Conservation (phyloP, 2,113 vertebrate species). For the Oryzias javanicus region DNA sequence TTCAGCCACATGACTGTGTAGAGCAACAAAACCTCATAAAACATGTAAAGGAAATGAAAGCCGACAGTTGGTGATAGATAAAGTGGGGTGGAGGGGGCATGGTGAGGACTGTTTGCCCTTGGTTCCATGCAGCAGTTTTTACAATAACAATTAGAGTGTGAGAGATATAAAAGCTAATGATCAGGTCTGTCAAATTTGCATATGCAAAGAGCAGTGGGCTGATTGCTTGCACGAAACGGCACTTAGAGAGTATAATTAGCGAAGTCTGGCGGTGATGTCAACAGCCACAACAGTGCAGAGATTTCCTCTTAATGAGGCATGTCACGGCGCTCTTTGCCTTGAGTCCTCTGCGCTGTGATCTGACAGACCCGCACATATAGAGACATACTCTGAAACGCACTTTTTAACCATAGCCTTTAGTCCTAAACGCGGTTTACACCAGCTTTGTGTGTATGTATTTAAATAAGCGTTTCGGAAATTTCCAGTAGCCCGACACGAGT, state of each 20-base stretch:
- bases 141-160: constrained; percentile 79
- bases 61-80: constrained; percentile 55
- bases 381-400: constrained; percentile 6
- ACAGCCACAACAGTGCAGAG: constrained; percentile 61
- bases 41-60: constrained; percentile 58
- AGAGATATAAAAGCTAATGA: constrained; percentile 79
- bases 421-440: constrained; percentile 25
- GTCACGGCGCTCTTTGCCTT: constrained; percentile 67
- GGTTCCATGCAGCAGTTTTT: constrained; percentile 67
- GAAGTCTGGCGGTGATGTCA: constrained; percentile 70
- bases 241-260: constrained; percentile 77
- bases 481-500: neutral
- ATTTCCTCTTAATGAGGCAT: constrained; percentile 78
- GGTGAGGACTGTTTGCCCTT: constrained; percentile 64
- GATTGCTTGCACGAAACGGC: constrained; percentile 67
- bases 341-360: constrained; percentile 48
- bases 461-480: constrained; percentile 2
- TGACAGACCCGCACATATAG: constrained; percentile 26
- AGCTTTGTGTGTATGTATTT: constrained; percentile 14
- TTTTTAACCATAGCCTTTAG: constrained; percentile 24
- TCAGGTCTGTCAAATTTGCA: constrained; percentile 80
- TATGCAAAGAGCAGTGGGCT: constrained; percentile 70
- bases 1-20: constrained; percentile 66
- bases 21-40: constrained; percentile 67
- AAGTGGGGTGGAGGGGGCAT: constrained; percentile 19